phyloP scores from a whole-genome alignment of 2,113 vertebrate species.

The Lonchura striata region DNA sequence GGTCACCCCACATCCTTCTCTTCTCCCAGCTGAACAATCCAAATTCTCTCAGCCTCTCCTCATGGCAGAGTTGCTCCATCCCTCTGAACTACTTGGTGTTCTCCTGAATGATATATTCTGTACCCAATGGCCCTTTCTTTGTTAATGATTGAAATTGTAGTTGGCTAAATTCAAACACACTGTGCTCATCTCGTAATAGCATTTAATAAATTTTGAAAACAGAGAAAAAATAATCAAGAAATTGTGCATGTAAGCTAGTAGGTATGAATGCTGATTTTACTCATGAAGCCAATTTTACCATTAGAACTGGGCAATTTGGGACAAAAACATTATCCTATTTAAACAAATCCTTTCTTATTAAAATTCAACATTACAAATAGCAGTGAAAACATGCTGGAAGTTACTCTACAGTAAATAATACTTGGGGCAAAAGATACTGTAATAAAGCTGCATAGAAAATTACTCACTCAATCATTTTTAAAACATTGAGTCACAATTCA shows the following conservation, averaged over 20 bases:
- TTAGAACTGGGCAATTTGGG: background rate
- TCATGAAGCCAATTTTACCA: background rate
- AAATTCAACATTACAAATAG: background rate
- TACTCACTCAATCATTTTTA: slow-evolving; percentile 43
- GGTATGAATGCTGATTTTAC: background rate
- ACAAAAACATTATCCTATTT: background rate
- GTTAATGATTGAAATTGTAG: background rate
- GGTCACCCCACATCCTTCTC: background rate
- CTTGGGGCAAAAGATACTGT: background rate
- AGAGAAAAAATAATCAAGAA: background rate
- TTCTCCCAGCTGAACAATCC: background rate
- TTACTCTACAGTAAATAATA: background rate
- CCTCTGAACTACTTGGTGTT: background rate
- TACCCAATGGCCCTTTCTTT: background rate
- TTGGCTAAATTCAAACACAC: background rate
- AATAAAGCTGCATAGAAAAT: slow-evolving; percentile 28
- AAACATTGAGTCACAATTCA: slow-evolving; percentile 41
- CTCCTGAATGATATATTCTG: background rate
- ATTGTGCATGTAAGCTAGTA: background rate
- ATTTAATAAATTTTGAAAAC: background rate
- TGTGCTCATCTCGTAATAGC: background rate
- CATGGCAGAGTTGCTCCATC: background rate
- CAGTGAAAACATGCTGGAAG: background rate
- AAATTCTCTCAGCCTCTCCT: background rate
- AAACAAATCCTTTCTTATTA: background rate